A percentile compares a stretch with the other conserved stretches of the same genome.
Conservation (phyloP, 2,113 vertebrate genomes). For the Siniperca knerii region DNA sequence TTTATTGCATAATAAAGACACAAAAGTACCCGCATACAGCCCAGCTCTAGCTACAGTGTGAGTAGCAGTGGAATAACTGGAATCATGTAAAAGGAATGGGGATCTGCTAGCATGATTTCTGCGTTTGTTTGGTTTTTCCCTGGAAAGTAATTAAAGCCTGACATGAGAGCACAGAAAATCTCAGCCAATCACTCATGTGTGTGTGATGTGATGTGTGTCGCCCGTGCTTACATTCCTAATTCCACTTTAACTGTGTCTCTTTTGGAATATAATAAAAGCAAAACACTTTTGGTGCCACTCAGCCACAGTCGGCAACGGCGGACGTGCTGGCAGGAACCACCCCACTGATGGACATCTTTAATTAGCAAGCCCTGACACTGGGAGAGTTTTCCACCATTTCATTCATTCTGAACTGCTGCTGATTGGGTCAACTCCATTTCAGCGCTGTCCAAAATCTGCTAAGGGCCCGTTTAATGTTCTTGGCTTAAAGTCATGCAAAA, state of each 20-base stretch:
- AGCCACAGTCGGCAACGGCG: conserved; percentile 40
- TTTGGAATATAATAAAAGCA: conserved; percentile 67
- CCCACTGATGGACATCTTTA: conserved; percentile 80
- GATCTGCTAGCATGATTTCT: conserved; percentile 54
- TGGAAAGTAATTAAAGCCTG: conserved; percentile 67
- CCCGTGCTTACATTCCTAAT: conserved; percentile 60
- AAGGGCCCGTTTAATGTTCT: conserved; percentile 66
- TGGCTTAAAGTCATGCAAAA: conserved; percentile 72
- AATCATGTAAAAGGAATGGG: conserved; percentile 46
- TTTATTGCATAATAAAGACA: too few species aligned
- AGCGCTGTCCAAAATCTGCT: conserved; percentile 73
- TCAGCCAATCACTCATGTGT: conserved; percentile 46
- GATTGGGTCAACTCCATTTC: conserved; percentile 81
- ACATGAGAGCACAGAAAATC: conserved; percentile 47
- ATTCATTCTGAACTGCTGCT: conserved; percentile 67
- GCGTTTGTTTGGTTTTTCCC: conserved; percentile 49
- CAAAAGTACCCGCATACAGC: too few species aligned
- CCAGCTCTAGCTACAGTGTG: conserved; percentile 30
- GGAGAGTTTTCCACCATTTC: conserved; percentile 55
- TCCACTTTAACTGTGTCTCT: conserved; percentile 66
- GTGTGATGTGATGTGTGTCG: conserved; percentile 37
- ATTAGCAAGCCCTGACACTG: conserved; percentile 74
- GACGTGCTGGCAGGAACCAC: conserved; percentile 53
- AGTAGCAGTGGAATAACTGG: conserved; percentile 1
- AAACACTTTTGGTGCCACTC: conserved; percentile 61